Conservation (phyloP, 2,113 vertebrate species). For the Piaya cayana region DNA sequence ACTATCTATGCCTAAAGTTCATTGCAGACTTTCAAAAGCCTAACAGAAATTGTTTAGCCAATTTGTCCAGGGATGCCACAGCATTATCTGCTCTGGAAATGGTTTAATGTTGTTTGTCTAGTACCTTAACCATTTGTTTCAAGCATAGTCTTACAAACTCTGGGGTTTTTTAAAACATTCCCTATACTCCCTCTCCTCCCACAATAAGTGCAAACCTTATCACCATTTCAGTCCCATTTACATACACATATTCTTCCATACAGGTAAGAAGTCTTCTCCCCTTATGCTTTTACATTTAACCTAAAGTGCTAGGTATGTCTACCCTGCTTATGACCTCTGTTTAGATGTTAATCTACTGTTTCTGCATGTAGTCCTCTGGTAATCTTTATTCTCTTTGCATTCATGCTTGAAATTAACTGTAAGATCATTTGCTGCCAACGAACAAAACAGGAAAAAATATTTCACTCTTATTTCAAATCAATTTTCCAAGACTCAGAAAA, state of each 20-base stretch:
- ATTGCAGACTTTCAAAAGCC: background rate
- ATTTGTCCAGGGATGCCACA: background rate
- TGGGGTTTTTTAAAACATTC: background rate
- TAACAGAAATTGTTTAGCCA: background rate
- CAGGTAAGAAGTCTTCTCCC: background rate
- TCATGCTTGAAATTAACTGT: background rate
- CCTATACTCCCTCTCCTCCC: background rate
- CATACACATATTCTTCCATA: background rate
- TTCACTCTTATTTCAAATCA: background rate
- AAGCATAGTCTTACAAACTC: background rate
- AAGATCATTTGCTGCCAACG: background rate
- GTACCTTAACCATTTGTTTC: background rate
- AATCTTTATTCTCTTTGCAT: background rate
- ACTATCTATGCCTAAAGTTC: background rate
- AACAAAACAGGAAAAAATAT: background rate
- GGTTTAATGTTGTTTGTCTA: background rate
- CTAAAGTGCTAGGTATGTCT: background rate
- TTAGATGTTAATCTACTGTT: background rate
- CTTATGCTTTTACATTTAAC: background rate
- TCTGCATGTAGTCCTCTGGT: background rate
- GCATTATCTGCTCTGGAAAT: background rate
- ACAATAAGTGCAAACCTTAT: background rate
- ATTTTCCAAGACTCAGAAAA: background rate
- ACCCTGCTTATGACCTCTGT: background rate
- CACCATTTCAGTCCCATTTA: background rate